These are phyloP conservation scores for Metopolophium dirhodum DNA, from an alignment of 1,140 invertebrate genomes.

Conservation along the genomic window DNA sequence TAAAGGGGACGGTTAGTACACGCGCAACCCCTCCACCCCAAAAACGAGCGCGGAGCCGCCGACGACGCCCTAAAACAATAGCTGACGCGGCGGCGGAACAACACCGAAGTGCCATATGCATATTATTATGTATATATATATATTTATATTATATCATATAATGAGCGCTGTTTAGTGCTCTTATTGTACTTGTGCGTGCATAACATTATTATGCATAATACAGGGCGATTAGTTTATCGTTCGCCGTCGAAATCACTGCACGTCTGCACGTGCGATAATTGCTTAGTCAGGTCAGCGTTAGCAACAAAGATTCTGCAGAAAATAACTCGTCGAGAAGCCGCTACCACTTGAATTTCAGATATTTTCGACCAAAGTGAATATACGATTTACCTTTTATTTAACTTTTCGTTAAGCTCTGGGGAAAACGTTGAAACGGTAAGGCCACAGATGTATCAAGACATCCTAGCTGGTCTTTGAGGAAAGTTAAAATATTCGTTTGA, in stretches of 20 bases:
- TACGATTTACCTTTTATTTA: not conserved
- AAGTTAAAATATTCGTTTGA: no score
- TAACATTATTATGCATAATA: no score
- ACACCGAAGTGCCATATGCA: not conserved
- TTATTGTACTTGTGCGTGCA: no score
- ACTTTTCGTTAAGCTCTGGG: not conserved
- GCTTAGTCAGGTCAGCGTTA: not conserved
- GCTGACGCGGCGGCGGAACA: not conserved
- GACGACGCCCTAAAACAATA: not conserved
- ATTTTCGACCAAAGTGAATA: not conserved
- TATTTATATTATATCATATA: not conserved
- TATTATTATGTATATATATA: not conserved
- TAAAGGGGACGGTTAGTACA: not conserved
- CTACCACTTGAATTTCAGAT: not conserved
- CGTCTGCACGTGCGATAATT: not conserved
- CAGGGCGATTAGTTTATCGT: no score
- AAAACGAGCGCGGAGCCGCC: not conserved
- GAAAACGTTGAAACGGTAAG: no score
- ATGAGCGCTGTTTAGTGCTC: not conserved
- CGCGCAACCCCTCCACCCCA: rapidly evolving
- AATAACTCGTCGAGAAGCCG: not conserved
- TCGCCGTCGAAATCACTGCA: not conserved
- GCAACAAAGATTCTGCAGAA: not conserved
- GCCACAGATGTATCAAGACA: no score
- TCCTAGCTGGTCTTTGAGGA: no score